These are phyloP conservation scores for Lepus townsendii DNA, from an alignment of 2,797 vertebrate species.

Conservation along the genomic window DNA sequence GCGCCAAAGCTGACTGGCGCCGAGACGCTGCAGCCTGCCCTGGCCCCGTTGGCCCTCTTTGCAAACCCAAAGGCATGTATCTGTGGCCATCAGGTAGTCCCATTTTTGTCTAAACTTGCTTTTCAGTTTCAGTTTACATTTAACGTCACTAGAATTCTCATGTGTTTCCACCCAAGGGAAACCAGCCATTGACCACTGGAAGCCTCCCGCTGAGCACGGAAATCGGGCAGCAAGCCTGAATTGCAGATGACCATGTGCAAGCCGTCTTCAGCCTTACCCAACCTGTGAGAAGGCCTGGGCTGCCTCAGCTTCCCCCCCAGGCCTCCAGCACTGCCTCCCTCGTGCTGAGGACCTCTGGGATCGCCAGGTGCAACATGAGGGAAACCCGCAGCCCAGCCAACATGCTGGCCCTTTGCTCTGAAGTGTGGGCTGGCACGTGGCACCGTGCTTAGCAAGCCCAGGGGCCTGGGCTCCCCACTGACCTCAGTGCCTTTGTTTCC, in stretches of 20 bases:
- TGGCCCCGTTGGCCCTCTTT: neutral
- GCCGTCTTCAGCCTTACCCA: neutral
- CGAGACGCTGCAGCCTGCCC: neutral
- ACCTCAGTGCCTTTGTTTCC: constrained; percentile 88
- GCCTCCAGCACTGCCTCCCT: neutral
- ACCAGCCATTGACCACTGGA: neutral
- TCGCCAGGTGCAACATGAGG: constrained; percentile 2
- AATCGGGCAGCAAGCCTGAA: neutral
- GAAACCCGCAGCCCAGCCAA: neutral
- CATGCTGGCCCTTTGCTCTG: neutral
- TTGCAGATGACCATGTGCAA: neutral
- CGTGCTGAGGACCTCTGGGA: neutral
- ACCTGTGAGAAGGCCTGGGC: neutral
- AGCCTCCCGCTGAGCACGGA: constrained; percentile 1
- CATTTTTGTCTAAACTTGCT: neutral
- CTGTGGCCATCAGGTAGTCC: neutral
- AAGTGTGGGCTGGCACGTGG: neutral
- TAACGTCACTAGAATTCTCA: neutral
- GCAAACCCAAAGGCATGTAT: constrained; percentile 24
- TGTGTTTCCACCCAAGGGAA: constrained; percentile 56
- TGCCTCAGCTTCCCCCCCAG: neutral
- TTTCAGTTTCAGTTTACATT: constrained; percentile 6
- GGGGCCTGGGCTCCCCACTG: constrained; percentile 51
- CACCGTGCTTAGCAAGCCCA: neutral
- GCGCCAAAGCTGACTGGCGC: neutral